Evolutionary conservation across 2,888 invertebrate genomes (phyloP), one percentile per base, ranked within the genome.

Genomic region (Fragum whitleyi): DNA sequence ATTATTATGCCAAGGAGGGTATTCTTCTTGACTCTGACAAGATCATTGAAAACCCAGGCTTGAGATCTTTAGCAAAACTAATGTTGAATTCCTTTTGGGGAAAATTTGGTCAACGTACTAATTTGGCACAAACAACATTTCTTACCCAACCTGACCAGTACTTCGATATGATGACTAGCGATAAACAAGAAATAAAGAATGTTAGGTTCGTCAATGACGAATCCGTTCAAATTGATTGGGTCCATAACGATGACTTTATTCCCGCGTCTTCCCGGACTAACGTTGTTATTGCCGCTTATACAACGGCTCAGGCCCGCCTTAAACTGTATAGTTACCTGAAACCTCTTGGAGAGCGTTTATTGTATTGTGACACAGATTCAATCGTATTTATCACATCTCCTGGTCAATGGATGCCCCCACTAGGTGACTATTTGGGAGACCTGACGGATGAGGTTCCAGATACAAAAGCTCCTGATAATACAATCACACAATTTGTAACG

Each of bases 371-470:
- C 51, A 86, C 83, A 0, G 84, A 86, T 72, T 85, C 86, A 5
- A 36, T 85, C 23, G 70, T 86, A n/a, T 83, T 83, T 71, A 77
- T 59, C 9, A n/a, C 74, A 29, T 36, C 32, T 11, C 74, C 36
- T 36, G 68, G 61, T 5, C 72, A 83, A 36, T 77, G 74, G 81
- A 67, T 77, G 26, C 90, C 91, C 14, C 81, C 88, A 11, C 78
- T 88, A 0, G 93, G 92, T 29, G 86, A 89, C 72, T 91, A 83
- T 76, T 73, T 93, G 21, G 92, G 92, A 0, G 92, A 94, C 67
- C 79, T 94, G 81, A 94, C 92, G 0, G 90, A 94, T 79, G 93
- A 94, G 76, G 71, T 93, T 0, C 83, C 74, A 23, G 69, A 68
- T 11, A 78, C 9, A 7, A 68, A 21, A 28, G 61, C 23, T 29